Evolutionary conservation across 1,140 invertebrate genomes (phyloP).

Genomic region (Aphelinus atriplicis): DNA sequence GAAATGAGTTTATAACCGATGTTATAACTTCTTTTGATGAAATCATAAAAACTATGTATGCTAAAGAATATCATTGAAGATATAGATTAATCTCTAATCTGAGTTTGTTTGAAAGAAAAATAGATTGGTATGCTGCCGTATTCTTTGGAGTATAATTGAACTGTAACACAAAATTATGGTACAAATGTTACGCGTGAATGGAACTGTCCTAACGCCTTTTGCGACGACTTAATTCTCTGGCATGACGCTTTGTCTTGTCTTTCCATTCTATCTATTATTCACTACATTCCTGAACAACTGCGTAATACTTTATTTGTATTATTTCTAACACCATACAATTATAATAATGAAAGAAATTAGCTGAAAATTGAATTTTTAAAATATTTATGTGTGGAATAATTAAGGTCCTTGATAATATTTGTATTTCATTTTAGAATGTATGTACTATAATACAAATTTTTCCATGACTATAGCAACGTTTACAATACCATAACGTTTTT

Average conservation of each 20-base stretch:
- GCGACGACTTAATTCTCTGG: slow-evolving; percentile 36
- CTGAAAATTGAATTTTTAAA: background rate
- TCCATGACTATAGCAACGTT: too few species aligned
- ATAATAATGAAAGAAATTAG: slow-evolving; percentile 15
- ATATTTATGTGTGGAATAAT: slow-evolving; percentile 10
- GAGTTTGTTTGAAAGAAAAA: slow-evolving; percentile 3
- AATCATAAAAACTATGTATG: slow-evolving; percentile 26
- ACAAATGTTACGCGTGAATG: slow-evolving; percentile 17
- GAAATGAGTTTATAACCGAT: slow-evolving; percentile 5
- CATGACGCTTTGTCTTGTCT: slow-evolving; percentile 11
- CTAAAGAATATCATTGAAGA: background rate
- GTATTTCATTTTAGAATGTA: background rate
- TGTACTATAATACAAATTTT: too few species aligned
- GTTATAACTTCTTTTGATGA: background rate
- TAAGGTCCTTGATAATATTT: slow-evolving; percentile 1
- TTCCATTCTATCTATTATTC: background rate
- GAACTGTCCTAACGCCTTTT: slow-evolving; percentile 8
- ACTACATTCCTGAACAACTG: slow-evolving; percentile 31
- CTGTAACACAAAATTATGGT: slow-evolving; percentile 23
- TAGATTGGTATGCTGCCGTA: background rate
- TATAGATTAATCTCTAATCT: slow-evolving; percentile 7
- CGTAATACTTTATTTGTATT: background rate
- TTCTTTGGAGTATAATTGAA: slow-evolving; percentile 4
- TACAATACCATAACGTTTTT: too few species aligned
- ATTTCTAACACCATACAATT: background rate